Conservation (phyloP, 2,888 invertebrate genomes). For the Erpobdella octoculata region DNA sequence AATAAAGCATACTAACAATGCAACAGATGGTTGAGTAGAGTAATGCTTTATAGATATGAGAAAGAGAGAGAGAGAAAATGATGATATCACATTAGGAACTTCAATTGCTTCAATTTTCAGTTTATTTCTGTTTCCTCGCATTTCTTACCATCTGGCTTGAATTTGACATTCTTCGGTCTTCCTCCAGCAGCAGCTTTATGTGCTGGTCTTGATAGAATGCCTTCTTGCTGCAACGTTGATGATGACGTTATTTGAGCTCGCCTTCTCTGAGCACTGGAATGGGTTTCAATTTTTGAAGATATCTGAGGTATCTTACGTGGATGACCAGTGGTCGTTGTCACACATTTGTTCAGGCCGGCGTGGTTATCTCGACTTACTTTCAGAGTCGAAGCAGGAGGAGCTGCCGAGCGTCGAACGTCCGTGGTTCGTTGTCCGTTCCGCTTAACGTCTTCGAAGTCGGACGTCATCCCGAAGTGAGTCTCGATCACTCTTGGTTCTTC, state of each 20-base stretch:
- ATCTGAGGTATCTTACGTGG: not conserved
- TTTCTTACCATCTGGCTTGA: conserved; percentile 20
- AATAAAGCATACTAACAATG: too few species aligned
- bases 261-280: too few species aligned
- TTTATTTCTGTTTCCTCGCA: conserved; percentile 23
- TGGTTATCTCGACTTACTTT: too few species aligned
- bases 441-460: not conserved
- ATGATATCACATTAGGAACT: not conserved
- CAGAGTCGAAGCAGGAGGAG: too few species aligned
- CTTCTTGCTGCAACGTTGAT: not conserved
- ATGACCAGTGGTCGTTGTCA: not conserved
- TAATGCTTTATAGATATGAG: too few species aligned
- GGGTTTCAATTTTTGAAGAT: not conserved
- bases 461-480: conserved; percentile 4
- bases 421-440: not conserved
- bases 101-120: not conserved
- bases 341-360: not conserved
- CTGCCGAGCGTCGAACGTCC: too few species aligned
- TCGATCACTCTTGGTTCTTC: not conserved
- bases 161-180: conserved; percentile 12
- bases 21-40: too few species aligned
- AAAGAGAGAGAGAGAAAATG: too few species aligned
- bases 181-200: not conserved
- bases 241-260: conserved; percentile 2
- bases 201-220: conserved; percentile 2